Conservation (phyloP, 2,113 vertebrate genomes). For the Calyptommatus sinebrachiatus region DNA sequence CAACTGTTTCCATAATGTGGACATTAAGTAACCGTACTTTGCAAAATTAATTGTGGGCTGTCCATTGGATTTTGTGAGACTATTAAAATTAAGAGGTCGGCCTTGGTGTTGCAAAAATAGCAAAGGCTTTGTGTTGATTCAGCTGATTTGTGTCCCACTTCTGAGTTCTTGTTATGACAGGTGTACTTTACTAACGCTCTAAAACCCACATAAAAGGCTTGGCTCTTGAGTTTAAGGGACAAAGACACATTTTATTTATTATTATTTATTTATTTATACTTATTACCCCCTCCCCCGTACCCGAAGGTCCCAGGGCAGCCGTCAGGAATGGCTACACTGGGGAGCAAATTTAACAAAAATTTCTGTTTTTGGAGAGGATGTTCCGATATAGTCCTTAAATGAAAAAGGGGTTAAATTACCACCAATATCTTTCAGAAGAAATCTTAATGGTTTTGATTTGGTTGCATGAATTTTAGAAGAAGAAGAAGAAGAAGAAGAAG, state of each 20-base stretch:
- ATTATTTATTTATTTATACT: no score
- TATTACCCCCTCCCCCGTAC: no score
- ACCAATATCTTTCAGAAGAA: neutral
- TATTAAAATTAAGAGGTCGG: conserved; percentile 5
- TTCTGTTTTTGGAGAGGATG: neutral
- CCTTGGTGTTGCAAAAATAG: conserved; percentile 14
- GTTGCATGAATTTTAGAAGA: neutral
- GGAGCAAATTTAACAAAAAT: neutral
- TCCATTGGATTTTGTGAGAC: neutral
- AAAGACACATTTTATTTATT: no score
- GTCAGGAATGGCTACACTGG: neutral
- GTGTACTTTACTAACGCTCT: neutral
- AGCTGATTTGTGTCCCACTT: conserved; percentile 14
- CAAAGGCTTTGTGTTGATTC: neutral
- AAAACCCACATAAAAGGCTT: neutral
- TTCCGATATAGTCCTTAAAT: neutral
- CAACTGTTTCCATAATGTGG: neutral
- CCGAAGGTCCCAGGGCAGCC: no score
- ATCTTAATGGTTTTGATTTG: neutral
- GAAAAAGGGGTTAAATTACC: neutral
- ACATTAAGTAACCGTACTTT: neutral
- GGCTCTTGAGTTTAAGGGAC: conserved; percentile 4
- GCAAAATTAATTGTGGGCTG: neutral
- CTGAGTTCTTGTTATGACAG: neutral
- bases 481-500: no score